Evolutionary conservation across 37 sponge, comb jelly and placozoan species (phyloP).

Genomic region (Oscarella lobularis): DNA sequence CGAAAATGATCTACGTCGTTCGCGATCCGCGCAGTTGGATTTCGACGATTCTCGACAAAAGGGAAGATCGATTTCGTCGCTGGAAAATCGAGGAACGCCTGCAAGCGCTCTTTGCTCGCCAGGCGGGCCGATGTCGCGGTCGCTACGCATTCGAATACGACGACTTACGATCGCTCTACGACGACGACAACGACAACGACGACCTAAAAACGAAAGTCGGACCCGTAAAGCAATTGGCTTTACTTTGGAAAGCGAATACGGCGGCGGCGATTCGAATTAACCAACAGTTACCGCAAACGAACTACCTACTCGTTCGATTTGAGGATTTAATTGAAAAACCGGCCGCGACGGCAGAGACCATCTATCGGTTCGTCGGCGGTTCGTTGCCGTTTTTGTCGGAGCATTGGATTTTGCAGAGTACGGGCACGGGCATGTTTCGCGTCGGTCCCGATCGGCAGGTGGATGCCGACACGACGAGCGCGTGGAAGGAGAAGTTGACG

Average conservation of each 20-base stretch:
- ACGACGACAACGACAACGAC: background rate
- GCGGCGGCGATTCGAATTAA: background rate
- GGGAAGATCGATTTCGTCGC: background rate
- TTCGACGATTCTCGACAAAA: conserved; percentile 2
- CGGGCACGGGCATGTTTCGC: background rate
- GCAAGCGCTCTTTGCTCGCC: background rate
- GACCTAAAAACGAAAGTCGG: background rate
- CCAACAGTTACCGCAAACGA: background rate
- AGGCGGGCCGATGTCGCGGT: background rate
- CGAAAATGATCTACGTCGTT: conserved; percentile 13
- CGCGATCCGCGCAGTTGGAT: conserved; percentile 24
- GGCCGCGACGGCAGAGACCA: background rate
- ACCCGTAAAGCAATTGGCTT: conserved; percentile 6
- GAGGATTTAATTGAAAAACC: conserved; percentile 12
- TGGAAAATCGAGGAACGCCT: background rate
- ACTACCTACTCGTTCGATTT: conserved; percentile 9
- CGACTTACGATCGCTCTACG: background rate
- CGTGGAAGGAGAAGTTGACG: background rate
- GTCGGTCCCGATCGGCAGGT: background rate
- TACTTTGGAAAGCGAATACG: conserved; percentile 18
- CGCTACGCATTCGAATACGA: background rate
- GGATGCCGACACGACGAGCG: background rate
- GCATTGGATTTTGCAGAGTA: conserved; percentile 14
- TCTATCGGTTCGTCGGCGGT: conserved; percentile 11
- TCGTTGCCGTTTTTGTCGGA: conserved; percentile 13